These are phyloP conservation scores for Phoeniculus purpureus DNA, from an alignment of 2,797 vertebrate genomes.

Conservation along the genomic window DNA sequence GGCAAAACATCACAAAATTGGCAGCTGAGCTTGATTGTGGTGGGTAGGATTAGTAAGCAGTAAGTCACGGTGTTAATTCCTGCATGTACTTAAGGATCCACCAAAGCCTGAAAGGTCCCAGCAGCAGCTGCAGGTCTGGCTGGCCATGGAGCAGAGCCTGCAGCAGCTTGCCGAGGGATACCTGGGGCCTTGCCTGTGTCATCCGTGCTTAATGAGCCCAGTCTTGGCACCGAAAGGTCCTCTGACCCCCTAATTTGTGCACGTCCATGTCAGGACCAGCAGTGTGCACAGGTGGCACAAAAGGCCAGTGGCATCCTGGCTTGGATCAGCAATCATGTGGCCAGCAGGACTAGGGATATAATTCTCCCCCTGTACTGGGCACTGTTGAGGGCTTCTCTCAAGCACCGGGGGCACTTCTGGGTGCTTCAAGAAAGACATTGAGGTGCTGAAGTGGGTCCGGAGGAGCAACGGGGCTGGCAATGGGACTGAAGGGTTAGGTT, in stretches of 20 bases:
- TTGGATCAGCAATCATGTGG: no score
- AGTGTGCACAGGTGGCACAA: no score
- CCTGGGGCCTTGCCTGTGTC: not conserved
- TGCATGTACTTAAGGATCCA: not conserved
- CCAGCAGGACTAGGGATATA: no score
- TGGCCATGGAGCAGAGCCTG: not conserved
- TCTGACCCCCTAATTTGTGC: not conserved
- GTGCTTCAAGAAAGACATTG: no score
- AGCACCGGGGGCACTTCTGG: no score
- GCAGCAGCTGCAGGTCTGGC: conserved; percentile 28
- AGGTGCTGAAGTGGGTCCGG: no score
- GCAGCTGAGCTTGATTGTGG: not conserved
- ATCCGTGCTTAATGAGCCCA: not conserved
- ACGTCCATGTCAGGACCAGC: fast-evolving
- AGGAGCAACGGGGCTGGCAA: no score
- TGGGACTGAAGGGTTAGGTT: no score
- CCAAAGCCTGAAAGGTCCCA: conserved; percentile 15
- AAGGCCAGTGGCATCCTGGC: no score
- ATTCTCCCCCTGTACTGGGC: no score
- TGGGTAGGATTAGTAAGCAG: not conserved
- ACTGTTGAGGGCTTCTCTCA: no score
- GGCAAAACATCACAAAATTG: not conserved
- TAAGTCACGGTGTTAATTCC: not conserved
- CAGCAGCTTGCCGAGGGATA: not conserved
- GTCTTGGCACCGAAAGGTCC: not conserved